Evolutionary conservation across 2,888 invertebrate species (phyloP).

Genomic region (Thereva unica): DNA sequence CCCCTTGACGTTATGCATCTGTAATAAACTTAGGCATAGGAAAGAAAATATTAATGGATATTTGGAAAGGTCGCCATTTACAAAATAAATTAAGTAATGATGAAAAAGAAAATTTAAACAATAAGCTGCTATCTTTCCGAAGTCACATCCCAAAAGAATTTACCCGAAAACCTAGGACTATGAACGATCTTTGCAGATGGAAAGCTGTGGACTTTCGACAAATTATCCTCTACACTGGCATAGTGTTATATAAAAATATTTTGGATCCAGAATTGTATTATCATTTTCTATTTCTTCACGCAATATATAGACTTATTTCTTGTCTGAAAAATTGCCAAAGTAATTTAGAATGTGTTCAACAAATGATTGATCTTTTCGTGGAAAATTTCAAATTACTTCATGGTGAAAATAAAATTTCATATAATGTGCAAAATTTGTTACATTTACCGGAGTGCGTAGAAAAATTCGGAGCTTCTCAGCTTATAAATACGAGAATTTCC

Average conservation of each 20-base stretch:
- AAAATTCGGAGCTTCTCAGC: slow-evolving; percentile 18
- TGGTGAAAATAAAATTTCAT: too few species aligned
- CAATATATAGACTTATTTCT: slow-evolving; percentile 4
- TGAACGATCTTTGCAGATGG: background rate
- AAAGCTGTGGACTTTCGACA: slow-evolving; percentile 13
- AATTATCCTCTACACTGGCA: slow-evolving; percentile 14
- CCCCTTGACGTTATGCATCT: slow-evolving; percentile 37
- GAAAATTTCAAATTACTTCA: too few species aligned
- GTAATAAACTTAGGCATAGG: slow-evolving; percentile 37
- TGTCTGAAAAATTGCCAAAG: slow-evolving; percentile 5
- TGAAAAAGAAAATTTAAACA: slow-evolving; percentile 19
- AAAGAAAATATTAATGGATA: slow-evolving; percentile 24
- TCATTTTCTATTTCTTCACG: slow-evolving; percentile 21
- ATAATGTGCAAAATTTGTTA: slow-evolving; percentile 19
- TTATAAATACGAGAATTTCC: slow-evolving; percentile 28
- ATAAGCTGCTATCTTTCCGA: too few species aligned
- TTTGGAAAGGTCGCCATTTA: slow-evolving; percentile 3
- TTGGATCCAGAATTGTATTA: slow-evolving; percentile 12
- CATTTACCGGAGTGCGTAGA: background rate
- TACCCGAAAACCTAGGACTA: slow-evolving; percentile 4
- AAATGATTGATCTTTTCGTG: too few species aligned
- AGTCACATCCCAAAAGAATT: too few species aligned
- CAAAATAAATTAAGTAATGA: slow-evolving; percentile 1
- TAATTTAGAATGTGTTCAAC: too few species aligned
- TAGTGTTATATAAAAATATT: slow-evolving; percentile 2